Evolutionary conservation across 2,888 invertebrate species (phyloP).

Genomic region (Polydrusus pterygomalis): DNA sequence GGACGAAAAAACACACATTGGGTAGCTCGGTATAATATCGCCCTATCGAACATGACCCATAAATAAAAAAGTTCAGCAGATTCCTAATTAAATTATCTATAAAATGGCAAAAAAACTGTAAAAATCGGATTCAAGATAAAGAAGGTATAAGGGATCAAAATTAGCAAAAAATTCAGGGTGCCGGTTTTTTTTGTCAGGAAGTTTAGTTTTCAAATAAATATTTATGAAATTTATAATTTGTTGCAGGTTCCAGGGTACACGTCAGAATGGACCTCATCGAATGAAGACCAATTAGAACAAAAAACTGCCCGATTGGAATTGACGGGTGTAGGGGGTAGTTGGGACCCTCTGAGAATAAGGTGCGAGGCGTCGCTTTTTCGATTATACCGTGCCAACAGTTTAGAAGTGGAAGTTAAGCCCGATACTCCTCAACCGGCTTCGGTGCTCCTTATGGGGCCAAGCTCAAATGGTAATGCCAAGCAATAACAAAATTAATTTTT

Average conservation of each 20-base stretch:
- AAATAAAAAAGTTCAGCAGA: too few species aligned
- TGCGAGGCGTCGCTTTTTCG: constrained; percentile 80
- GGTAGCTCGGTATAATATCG: too few species aligned
- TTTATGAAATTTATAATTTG: background rate
- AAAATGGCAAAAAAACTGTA: too few species aligned
- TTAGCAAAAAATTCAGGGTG: too few species aligned
- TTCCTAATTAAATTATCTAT: too few species aligned
- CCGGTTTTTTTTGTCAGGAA: too few species aligned
- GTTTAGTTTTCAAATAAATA: too few species aligned
- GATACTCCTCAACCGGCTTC: constrained; percentile 79
- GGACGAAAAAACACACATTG: too few species aligned
- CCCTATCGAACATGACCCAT: too few species aligned
- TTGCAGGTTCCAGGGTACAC: constrained; percentile 78
- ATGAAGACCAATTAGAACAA: constrained; percentile 74
- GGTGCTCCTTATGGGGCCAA: constrained; percentile 73
- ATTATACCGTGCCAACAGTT: constrained; percentile 77
- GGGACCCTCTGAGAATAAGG: constrained; percentile 76
- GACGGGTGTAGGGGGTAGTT: constrained; percentile 74
- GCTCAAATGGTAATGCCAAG: constrained; percentile 32
- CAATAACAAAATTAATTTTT: too few species aligned
- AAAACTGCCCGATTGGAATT: constrained; percentile 76
- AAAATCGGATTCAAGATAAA: too few species aligned
- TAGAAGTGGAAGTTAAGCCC: constrained; percentile 76
- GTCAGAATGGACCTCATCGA: constrained; percentile 73
- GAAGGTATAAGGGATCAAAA: too few species aligned